phyloP scores from a whole-genome alignment of 2,888 invertebrate species.

The Polymixis lichenea region DNA sequence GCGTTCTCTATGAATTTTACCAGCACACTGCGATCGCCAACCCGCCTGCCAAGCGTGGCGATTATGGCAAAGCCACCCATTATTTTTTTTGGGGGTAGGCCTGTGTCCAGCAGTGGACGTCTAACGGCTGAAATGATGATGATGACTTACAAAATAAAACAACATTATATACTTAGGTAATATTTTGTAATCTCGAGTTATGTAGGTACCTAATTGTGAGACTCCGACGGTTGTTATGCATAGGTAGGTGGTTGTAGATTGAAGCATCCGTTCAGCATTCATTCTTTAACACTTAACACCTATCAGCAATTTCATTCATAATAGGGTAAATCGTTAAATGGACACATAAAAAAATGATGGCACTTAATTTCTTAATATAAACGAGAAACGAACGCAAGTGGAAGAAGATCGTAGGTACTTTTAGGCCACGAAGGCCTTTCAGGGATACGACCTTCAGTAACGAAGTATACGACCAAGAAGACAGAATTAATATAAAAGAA shows the following conservation, averaged over 20 bases:
- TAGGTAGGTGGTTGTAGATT: neutral
- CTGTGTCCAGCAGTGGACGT: no score
- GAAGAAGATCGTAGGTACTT: no score
- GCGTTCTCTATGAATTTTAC: no score
- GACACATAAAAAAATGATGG: slow-evolving; percentile 16
- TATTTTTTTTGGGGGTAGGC: no score
- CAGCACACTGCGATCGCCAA: no score
- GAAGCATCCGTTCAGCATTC: neutral
- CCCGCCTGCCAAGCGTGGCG: no score
- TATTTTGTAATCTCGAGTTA: slow-evolving; percentile 18
- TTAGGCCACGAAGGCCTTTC: no score
- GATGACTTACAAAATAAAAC: neutral
- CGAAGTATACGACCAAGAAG: no score
- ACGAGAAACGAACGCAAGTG: no score
- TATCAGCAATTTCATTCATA: neutral
- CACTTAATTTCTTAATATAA: neutral
- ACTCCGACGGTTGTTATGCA: neutral
- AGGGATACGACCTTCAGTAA: no score
- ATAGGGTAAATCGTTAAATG: neutral
- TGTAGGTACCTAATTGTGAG: neutral
- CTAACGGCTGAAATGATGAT: no score
- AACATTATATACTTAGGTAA: slow-evolving; percentile 1
- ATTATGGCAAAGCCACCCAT: no score
- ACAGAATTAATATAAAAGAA: slow-evolving; percentile 6
- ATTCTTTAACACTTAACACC: neutral